Percentiles rank a stretch among this genome's conserved stretches.
phyloP scores from a whole-genome alignment of 2,888 invertebrate genomes.

The Drosophila atripex region DNA sequence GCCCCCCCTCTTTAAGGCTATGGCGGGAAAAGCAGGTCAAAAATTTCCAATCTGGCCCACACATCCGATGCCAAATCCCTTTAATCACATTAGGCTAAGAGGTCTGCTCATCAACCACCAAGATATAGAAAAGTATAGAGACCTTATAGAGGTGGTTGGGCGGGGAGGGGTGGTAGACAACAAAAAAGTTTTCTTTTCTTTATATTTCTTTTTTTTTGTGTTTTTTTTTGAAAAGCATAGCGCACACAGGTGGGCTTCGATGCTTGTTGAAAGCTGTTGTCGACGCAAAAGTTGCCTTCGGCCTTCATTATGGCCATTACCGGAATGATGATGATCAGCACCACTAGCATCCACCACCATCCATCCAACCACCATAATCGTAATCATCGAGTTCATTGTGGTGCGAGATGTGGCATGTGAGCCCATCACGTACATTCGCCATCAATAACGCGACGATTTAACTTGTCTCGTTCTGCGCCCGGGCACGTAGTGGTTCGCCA shows the following conservation, averaged over 20 bases:
- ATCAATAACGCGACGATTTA: constrained; percentile 80
- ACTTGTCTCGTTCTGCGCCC: constrained; percentile 73
- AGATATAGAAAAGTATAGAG: constrained; percentile 5
- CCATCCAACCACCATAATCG: constrained; percentile 11
- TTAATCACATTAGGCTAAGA: constrained; percentile 42
- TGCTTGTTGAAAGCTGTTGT: constrained; percentile 74
- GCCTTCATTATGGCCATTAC: constrained; percentile 64
- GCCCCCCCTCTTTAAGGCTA: too few species aligned
- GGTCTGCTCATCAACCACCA: constrained; percentile 25
- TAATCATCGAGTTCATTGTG: constrained; percentile 36
- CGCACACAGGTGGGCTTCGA: constrained; percentile 66
- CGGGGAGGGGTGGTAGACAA: constrained; percentile 1
- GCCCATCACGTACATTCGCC: constrained; percentile 79
- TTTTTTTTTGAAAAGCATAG: constrained; percentile 58
- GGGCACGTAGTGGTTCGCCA: constrained; percentile 63
- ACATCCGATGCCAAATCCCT: constrained; percentile 31
- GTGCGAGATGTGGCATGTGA: constrained; percentile 62
- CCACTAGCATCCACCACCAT: neutral
- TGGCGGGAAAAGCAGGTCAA: constrained; percentile 24
- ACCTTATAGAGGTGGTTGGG: neutral
- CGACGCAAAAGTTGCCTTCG: constrained; percentile 60
- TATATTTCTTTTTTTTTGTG: neutral
- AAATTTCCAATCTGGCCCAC: constrained; percentile 32
- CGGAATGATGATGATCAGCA: constrained; percentile 38
- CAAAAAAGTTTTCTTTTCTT: neutral